Conservation (phyloP, 2,113 vertebrate species). For the Daboia siamensis region DNA sequence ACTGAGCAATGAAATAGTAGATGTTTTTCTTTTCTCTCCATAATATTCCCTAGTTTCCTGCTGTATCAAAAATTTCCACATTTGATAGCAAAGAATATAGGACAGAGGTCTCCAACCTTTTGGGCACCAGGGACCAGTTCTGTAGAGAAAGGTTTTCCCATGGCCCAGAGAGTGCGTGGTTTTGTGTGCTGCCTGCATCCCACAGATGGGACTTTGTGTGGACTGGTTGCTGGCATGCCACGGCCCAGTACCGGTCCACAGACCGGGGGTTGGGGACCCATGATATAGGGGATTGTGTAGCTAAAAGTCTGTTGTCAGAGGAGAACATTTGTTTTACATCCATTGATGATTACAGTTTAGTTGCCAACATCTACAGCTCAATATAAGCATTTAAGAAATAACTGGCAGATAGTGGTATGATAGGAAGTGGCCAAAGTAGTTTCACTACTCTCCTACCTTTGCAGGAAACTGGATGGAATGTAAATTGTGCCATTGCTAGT, state of each 20-base stretch:
- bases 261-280: no score
- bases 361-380: background rate
- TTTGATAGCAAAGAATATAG: background rate
- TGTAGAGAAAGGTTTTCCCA: no score
- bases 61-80: no score
- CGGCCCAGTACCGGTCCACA: no score
- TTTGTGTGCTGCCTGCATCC: no score
- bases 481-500: no score
- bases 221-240: no score
- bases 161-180: no score
- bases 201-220: no score
- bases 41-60: background rate
- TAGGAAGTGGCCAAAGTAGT: background rate
- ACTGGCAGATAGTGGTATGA: background rate
- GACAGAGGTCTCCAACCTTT: no score
- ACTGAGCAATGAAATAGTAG: background rate
- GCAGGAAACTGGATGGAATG: background rate
- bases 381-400: background rate
- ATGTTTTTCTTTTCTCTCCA: background rate
- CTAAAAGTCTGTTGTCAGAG: background rate
- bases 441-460: background rate
- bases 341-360: background rate
- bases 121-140: no score
- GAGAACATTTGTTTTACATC: background rate
- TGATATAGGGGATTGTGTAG: background rate